These are phyloP conservation scores for Mimas tiliae DNA, from an alignment of 2,888 invertebrate species.

Conservation along the genomic window DNA sequence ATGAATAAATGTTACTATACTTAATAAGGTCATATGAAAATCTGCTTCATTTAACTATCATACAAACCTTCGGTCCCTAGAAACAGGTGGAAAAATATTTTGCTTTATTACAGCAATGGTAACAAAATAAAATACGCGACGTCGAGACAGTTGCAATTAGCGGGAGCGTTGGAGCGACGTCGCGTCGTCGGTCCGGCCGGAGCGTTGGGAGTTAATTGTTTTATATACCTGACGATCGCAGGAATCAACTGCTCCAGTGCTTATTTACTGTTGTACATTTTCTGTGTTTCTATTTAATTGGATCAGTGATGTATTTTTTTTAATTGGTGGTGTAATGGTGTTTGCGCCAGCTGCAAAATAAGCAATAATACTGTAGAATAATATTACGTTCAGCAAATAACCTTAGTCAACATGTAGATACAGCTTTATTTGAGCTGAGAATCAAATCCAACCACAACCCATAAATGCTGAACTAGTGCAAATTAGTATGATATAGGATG, in stretches of 20 bases:
- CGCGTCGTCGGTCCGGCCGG: neutral
- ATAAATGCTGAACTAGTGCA: too few species aligned
- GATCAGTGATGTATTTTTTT: neutral
- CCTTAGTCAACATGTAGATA: too few species aligned
- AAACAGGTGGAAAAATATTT: neutral
- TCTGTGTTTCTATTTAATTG: neutral
- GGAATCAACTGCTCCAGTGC: neutral
- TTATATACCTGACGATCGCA: conserved; percentile 11
- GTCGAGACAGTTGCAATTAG: neutral
- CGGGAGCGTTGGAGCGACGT: neutral
- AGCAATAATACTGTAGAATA: neutral
- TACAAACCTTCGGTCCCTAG: neutral
- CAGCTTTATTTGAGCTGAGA: too few species aligned
- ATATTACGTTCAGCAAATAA: too few species aligned
- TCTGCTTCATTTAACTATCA: neutral
- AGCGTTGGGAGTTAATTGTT: conserved; percentile 7
- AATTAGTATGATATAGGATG: too few species aligned
- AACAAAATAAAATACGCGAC: neutral
- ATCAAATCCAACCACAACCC: too few species aligned
- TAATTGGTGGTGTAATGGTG: neutral
- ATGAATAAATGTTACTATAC: too few species aligned
- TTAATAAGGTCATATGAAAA: neutral
- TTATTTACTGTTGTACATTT: neutral
- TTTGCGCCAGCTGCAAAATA: too few species aligned
- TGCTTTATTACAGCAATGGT: neutral